Evolutionary conservation across 2,888 invertebrate species (phyloP), one percentile per base, ranked within the genome.

Genomic region (Thymelicus sylvestris): DNA sequence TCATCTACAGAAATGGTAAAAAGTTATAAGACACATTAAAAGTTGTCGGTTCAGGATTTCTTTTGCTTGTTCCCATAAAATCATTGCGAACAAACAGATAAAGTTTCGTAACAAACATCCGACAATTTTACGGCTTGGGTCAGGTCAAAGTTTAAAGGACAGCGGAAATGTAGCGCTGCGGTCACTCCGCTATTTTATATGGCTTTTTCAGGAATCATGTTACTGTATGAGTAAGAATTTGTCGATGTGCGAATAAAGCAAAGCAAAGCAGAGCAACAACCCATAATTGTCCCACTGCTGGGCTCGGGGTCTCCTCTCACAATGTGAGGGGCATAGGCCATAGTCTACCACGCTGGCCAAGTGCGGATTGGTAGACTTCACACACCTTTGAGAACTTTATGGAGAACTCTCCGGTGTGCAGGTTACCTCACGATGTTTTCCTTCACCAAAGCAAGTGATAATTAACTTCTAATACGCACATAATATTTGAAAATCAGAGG

Each of bases 11-110:
- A 66, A 50, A 66, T 52, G 47, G 44, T 71, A 52, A 66, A 50
- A 71, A 71, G 66, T n/a, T 31, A 61, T 47, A 61, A 66, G 59
- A 55, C 31, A 70, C 65, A 70, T 70, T 70, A 71, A 71, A 71
- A 66, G 52, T 66, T 71, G 44, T 38, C 61, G 44, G 44, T 62
- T 71, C 47, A 6, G 52, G 60, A 65, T 70, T 71, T 71, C 71
- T 66, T 71, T 66, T 66, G 44, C 61, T 71, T 61, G 8, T 55
- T 61, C 52, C 41, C 66, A 71, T 71, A 62, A 71, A 71, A 66
- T 60, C 66, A 66, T 71, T 71, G 71, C 55, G 61, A 71, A 62
- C 71, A 66, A 71, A 71, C 71, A 71, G 71, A 71, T 66, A 63
- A 66, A 66, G 71, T 71, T 66, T 71, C 71, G 55, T 66, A 47